Evolutionary conservation across 2,888 invertebrate species (phyloP).

Genomic region (Phengaris arion): DNA sequence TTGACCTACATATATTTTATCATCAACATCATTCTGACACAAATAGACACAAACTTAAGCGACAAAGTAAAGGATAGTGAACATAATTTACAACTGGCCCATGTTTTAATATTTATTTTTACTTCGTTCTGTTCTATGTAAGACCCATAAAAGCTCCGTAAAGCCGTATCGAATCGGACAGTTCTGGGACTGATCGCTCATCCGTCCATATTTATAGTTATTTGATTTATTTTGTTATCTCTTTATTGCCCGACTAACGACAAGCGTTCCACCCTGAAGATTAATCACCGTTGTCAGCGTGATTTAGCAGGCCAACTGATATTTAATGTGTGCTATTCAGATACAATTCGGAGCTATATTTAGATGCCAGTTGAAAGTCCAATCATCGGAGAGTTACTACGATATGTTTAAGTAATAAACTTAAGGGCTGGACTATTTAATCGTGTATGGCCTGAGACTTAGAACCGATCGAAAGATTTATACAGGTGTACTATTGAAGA

Average conservation of each 20-base stretch:
- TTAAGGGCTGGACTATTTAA: conserved; percentile 13
- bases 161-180: conserved; percentile 66
- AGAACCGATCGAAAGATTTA: neutral
- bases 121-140: conserved; percentile 60
- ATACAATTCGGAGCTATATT: conserved; percentile 70
- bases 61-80: conserved; percentile 61
- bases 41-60: conserved; percentile 42
- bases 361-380: conserved; percentile 65
- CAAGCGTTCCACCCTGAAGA: conserved; percentile 75
- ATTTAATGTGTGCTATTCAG: conserved; percentile 75
- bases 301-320: conserved; percentile 78
- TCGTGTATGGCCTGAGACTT: neutral
- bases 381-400: conserved; percentile 50
- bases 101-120: conserved; percentile 70
- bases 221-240: conserved; percentile 80
- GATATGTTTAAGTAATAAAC: conserved; percentile 38
- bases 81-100: conserved; percentile 65
- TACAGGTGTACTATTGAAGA: neutral
- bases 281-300: conserved; percentile 76
- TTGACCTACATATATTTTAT: conserved; percentile 28
- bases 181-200: conserved; percentile 74
- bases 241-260: conserved; percentile 77
- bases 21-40: conserved; percentile 26
- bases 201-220: conserved; percentile 71
- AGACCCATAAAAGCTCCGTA: conserved; percentile 69